Base-by-base conservation (phyloP, 1,140 invertebrate genomes). In the Drosophila sp. region DNA sequence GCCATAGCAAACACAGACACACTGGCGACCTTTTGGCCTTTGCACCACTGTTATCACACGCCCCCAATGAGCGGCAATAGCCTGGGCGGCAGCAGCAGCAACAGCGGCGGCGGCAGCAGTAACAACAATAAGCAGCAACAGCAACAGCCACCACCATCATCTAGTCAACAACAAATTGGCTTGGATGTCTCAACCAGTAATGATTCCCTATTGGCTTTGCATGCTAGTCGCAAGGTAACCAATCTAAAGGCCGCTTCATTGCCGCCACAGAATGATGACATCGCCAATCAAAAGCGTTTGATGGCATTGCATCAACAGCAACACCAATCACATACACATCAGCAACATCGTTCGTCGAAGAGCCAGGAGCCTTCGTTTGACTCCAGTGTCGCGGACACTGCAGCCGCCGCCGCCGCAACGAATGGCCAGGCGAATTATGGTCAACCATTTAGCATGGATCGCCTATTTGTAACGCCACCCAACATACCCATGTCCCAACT, bases 21-120 rank as follows among this genome's bases (percentile, higher is more conserved):
- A 57, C 84, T 87, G 84, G 84, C 84, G 76, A 86, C 83, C 70
- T 80, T 86, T 86, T 87, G 83, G 83, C 84, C 83, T 29, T 63
- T 86, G 72, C 76, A 83, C 27, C 84, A 87, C 44, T 66, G 73
- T 67, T 79, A 72, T 76, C 79, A 83, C 79, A 82, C 61, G 63
- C 57, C 69, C 80, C 56, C 68, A 67, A 85, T 85, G 82, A 89
- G 68, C 68, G 57, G 74, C 67, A 60, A 57, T 58, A 82, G 62
- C 35, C 17, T 61, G 61, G 66, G 60, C 72, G 62, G 66, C 73
- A 66, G 62, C 47, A 66, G 62, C 47, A 56, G 44, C 71, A 70
- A 47, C 60, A 41, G 44, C 44, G 27, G 35, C 35, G 10, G 35
- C 35, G 11, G 44, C 44, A 25, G 17, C 58, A 72, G 40, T 47